Conservation (phyloP, 2,113 vertebrate species). For the Syrmaticus mikado region DNA sequence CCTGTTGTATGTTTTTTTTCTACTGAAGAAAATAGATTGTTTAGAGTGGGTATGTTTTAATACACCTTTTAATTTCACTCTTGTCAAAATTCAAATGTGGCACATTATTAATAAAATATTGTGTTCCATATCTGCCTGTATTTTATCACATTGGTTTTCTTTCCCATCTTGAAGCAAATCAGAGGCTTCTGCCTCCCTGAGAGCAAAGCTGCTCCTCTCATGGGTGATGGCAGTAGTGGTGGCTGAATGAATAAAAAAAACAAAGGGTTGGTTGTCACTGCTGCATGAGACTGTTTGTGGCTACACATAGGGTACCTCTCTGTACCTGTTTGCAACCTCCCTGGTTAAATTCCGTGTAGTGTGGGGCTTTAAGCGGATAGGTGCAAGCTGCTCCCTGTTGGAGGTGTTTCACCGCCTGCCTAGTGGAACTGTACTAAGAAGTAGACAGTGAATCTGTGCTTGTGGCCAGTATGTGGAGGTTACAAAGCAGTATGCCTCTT, state of each 20-base stretch:
- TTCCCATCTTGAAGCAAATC: not conserved
- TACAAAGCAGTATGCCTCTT: not conserved
- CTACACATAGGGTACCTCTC: not conserved
- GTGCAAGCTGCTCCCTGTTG: not conserved
- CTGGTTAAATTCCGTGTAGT: not conserved
- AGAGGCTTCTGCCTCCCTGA: not conserved
- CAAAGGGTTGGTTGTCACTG: not conserved
- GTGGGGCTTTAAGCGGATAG: too few species aligned
- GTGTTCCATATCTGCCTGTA: not conserved
- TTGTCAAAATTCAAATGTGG: slow-evolving; percentile 58
- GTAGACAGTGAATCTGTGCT: accelerated
- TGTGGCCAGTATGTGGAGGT: not conserved
- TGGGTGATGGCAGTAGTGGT: too few species aligned
- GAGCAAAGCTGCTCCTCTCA: not conserved
- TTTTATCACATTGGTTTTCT: not conserved
- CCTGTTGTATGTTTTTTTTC: slow-evolving; percentile 61
- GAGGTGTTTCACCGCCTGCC: not conserved
- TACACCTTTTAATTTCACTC: slow-evolving; percentile 71
- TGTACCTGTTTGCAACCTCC: not conserved
- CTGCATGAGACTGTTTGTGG: not conserved
- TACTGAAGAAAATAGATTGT: slow-evolving; percentile 70
- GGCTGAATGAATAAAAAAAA: not conserved
- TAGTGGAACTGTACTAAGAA: not conserved
- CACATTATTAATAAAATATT: slow-evolving; percentile 75
- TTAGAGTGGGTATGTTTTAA: slow-evolving; percentile 83